Conservation (phyloP, 1,140 invertebrate genomes). For the Zaprionus capensis region DNA sequence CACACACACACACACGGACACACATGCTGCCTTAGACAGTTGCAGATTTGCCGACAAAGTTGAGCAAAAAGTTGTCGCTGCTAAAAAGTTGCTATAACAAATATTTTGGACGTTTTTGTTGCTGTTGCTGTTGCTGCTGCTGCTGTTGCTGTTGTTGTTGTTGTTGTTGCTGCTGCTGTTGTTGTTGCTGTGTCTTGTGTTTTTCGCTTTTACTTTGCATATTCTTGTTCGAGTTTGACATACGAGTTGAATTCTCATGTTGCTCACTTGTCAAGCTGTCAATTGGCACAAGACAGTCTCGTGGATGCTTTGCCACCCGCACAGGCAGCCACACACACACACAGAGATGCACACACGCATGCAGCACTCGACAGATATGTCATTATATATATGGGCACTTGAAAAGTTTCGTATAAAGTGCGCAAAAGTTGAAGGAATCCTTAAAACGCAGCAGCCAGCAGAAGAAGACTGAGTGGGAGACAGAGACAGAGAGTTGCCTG, state of each 20-base stretch:
- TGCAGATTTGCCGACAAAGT: conserved; percentile 67
- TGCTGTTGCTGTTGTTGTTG: neutral
- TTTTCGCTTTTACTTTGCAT: conserved; percentile 59
- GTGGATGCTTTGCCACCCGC: conserved; percentile 32
- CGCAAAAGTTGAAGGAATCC: conserved; percentile 40
- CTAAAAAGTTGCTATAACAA: conserved; percentile 69
- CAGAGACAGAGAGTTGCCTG: neutral
- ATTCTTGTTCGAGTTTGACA: conserved; percentile 64
- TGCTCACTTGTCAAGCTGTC: conserved; percentile 82
- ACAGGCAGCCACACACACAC: conserved; percentile 20
- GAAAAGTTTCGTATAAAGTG: conserved; percentile 79
- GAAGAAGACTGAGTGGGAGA: neutral
- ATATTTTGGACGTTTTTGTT: conserved; percentile 57
- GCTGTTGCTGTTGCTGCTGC: neutral
- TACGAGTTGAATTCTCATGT: conserved; percentile 80
- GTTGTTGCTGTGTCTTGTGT: conserved; percentile 26
- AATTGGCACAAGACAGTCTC: conserved; percentile 73
- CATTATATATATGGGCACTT: conserved; percentile 79
- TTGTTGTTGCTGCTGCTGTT: conserved; percentile 1
- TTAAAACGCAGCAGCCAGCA: conserved; percentile 11
- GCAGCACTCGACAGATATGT: conserved; percentile 67
- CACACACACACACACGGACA: conserved; percentile 20
- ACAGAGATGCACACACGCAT: conserved; percentile 9
- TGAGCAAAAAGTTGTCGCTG: conserved; percentile 69
- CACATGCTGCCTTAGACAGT: conserved; percentile 24